A percentile compares a stretch with the other conserved stretches of the same genome.
Evolutionary conservation across 2,113 vertebrate genomes (phyloP).

Genomic region (Saccopteryx leptura): DNA sequence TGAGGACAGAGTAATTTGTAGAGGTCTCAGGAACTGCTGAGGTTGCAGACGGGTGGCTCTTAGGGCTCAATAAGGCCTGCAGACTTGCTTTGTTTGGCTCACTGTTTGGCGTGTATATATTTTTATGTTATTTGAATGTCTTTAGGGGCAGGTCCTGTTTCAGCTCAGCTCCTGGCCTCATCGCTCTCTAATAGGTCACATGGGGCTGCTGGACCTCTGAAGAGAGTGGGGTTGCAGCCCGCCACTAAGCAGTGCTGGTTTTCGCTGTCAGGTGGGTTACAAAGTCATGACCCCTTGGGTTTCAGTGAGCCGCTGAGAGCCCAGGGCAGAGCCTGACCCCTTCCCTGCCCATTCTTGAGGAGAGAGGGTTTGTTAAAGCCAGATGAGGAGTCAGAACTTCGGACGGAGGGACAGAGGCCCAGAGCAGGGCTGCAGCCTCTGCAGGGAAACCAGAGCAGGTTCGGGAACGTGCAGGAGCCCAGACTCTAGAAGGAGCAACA

Average conservation of each 20-base stretch:
- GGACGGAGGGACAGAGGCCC: not conserved
- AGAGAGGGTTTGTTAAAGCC: not conserved
- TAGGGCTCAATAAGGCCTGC: not conserved
- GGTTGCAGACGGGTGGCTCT: not conserved
- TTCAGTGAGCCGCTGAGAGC: not conserved
- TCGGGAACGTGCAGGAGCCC: not conserved
- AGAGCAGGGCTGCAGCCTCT: not conserved
- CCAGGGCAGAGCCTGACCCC: not conserved
- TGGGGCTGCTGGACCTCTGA: not conserved
- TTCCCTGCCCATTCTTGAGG: not conserved
- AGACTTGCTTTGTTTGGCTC: not conserved
- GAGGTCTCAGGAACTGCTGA: not conserved
- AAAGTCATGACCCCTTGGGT: not conserved
- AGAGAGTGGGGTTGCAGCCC: not conserved
- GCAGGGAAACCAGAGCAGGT: accelerated
- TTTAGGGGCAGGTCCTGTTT: not conserved
- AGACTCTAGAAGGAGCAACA: not conserved
- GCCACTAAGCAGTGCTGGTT: not conserved
- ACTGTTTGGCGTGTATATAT: not conserved
- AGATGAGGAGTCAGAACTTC: not conserved
- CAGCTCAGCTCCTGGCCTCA: not conserved
- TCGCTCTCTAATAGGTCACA: not conserved
- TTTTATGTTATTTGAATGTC: not conserved
- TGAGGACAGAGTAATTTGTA: not conserved
- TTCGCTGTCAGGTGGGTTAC: not conserved